A percentile compares a stretch with the other conserved stretches of the same genome.
Evolutionary conservation across 2,888 invertebrate genomes (phyloP).

Genomic region (Abscondita cerata): DNA sequence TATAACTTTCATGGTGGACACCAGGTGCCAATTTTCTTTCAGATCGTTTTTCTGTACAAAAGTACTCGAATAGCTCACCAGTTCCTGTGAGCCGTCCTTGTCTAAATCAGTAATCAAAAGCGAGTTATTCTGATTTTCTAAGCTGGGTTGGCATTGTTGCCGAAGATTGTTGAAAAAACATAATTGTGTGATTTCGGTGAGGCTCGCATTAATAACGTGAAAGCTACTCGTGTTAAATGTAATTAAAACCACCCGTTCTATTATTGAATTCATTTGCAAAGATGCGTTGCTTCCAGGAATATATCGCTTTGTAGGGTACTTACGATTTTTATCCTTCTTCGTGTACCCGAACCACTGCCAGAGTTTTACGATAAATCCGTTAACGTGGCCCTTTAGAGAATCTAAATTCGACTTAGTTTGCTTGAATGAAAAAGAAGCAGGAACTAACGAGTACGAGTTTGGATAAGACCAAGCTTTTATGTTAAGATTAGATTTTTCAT

Average conservation of each 20-base stretch:
- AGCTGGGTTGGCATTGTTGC: slow-evolving; percentile 73
- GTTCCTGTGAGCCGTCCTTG: slow-evolving; percentile 76
- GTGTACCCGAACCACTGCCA: slow-evolving; percentile 74
- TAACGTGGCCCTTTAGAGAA: slow-evolving; percentile 62
- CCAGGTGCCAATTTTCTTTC: slow-evolving; percentile 64
- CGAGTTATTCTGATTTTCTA: slow-evolving; percentile 75
- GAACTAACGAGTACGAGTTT: slow-evolving; percentile 75
- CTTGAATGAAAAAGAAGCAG: slow-evolving; percentile 71
- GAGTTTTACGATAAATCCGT: slow-evolving; percentile 82
- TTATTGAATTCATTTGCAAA: slow-evolving; percentile 33
- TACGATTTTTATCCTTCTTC: slow-evolving; percentile 3
- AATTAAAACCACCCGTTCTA: slow-evolving; percentile 78
- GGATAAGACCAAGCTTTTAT: slow-evolving; percentile 65
- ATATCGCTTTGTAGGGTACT: slow-evolving; percentile 16
- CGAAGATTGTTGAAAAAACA: slow-evolving; percentile 63
- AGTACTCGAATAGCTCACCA: slow-evolving; percentile 78
- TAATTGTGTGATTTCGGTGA: slow-evolving; percentile 78
- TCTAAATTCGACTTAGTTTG: slow-evolving; percentile 53
- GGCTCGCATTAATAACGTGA: slow-evolving; percentile 79
- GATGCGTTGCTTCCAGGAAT: slow-evolving; percentile 23
- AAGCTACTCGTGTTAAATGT: slow-evolving; percentile 77
- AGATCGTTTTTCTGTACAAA: slow-evolving; percentile 49
- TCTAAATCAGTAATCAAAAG: slow-evolving; percentile 78
- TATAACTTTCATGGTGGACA: slow-evolving; percentile 73
- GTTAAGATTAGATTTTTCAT: slow-evolving; percentile 60